Percentiles rank a stretch among this genome's conserved stretches.
Conservation (phyloP, 1,140 invertebrate species). For the Anadara kagoshimensis region DNA sequence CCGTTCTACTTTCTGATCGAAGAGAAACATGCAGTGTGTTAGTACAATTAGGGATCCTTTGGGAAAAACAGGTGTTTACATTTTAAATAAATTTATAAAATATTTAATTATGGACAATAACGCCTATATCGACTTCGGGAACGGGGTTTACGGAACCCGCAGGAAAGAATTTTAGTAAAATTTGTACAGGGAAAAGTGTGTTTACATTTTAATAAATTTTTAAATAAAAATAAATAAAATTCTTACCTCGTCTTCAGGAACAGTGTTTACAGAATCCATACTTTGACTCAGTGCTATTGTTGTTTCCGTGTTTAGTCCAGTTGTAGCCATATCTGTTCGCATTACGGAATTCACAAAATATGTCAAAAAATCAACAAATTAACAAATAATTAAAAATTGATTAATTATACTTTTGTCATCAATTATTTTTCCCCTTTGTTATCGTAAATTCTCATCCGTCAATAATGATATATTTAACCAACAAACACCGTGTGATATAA, state of each 20-base stretch:
- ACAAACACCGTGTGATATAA: conserved; percentile 7
- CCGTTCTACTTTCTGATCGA: too few relatives aligned
- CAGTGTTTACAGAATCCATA: conserved; percentile 61
- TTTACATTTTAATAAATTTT: not conserved
- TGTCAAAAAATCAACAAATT: conserved; percentile 9
- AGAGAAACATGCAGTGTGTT: too few relatives aligned
- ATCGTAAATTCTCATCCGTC: conserved; percentile 3
- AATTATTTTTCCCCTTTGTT: not conserved
- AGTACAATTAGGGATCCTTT: too few relatives aligned
- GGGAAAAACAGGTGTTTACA: too few relatives aligned
- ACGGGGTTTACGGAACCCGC: too few relatives aligned
- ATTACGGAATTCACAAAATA: conserved; percentile 8
- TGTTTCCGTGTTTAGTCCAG: conserved; percentile 52
- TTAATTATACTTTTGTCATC: conserved; percentile 6
- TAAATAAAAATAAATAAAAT: not conserved
- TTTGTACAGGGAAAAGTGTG: not conserved
- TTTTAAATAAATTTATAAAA: too few relatives aligned
- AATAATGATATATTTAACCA: conserved; percentile 6
- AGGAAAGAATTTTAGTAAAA: too few relatives aligned
- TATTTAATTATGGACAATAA: too few relatives aligned
- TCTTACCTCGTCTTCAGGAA: conserved; percentile 60
- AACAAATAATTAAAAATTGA: conserved; percentile 26
- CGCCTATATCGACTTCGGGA: too few relatives aligned
- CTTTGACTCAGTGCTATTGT: conserved; percentile 57
- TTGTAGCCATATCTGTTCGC: conserved; percentile 6